Evolutionary conservation across 2,113 vertebrate species (phyloP).

Genomic region (Nycticryphes semicollaris): DNA sequence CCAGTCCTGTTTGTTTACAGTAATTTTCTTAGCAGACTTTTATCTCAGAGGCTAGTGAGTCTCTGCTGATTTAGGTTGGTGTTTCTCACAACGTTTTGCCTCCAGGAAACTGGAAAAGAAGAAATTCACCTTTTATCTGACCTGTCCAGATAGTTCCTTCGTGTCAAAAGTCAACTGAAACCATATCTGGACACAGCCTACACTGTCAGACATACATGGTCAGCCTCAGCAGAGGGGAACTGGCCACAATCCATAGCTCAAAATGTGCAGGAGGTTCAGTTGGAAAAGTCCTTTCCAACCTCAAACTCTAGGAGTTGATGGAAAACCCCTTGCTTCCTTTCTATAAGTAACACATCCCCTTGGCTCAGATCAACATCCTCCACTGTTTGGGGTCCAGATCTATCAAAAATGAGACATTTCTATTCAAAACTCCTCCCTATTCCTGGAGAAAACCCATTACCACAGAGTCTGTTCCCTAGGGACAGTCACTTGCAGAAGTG

Average conservation of each 20-base stretch:
- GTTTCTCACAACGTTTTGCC: not conserved
- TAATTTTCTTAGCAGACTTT: not conserved
- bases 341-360: not conserved
- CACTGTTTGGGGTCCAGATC: not conserved
- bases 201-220: not conserved
- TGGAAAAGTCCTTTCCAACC: not conserved
- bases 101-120: not conserved
- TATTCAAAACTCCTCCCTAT: not conserved
- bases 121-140: not conserved
- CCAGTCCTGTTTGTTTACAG: not conserved
- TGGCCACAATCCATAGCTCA: not conserved
- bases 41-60: not conserved
- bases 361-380: not conserved
- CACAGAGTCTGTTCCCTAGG: not conserved
- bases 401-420: not conserved
- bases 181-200: not conserved
- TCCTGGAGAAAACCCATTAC: not conserved
- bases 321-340: not conserved
- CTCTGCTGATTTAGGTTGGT: not conserved
- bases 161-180: not conserved
- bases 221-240: not conserved
- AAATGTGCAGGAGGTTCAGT: not conserved
- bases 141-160: not conserved
- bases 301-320: not conserved
- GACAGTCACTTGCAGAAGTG: not conserved